Percentiles rank a stretch among this genome's conserved stretches.
Conservation (phyloP, 2,888 invertebrate species). For the Dione juno region DNA sequence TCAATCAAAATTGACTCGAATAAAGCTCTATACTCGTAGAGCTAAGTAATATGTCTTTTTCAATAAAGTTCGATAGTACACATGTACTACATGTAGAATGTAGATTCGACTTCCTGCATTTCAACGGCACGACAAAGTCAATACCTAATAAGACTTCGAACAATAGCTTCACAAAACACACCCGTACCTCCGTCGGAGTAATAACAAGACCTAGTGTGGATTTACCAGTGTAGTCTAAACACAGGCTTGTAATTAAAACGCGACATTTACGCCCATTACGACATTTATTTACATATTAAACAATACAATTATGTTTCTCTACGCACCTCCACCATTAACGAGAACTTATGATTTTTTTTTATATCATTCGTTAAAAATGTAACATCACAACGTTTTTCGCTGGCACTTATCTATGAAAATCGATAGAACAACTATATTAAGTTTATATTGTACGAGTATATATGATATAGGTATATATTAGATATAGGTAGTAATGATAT, state of each 20-base stretch:
- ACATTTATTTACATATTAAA: too few species aligned
- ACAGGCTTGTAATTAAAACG: conserved; percentile 32
- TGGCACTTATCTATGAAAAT: too few species aligned
- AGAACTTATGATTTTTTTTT: too few species aligned
- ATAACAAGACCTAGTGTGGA: conserved; percentile 20
- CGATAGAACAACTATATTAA: too few species aligned
- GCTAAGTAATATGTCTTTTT: conserved; percentile 14
- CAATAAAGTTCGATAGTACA: conserved; percentile 10
- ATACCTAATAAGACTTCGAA: conserved; percentile 38
- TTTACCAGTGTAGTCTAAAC: conserved; percentile 36
- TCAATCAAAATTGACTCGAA: conserved; percentile 1
- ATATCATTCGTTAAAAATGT: too few species aligned
- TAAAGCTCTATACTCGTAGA: not conserved
- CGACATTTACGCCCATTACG: not conserved
- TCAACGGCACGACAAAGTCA: conserved; percentile 29
- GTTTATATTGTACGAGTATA: too few species aligned
- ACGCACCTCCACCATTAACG: too few species aligned
- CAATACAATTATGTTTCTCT: too few species aligned
- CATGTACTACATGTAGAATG: conserved; percentile 13
- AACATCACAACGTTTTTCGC: too few species aligned
- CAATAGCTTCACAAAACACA: conserved; percentile 39
- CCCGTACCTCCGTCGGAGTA: conserved; percentile 21
- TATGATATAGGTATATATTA: too few species aligned
- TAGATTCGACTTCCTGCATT: conserved; percentile 14
- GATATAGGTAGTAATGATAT: too few species aligned